Base-by-base conservation (phyloP, 2,113 vertebrate species). In the Ellobius talpinus region DNA sequence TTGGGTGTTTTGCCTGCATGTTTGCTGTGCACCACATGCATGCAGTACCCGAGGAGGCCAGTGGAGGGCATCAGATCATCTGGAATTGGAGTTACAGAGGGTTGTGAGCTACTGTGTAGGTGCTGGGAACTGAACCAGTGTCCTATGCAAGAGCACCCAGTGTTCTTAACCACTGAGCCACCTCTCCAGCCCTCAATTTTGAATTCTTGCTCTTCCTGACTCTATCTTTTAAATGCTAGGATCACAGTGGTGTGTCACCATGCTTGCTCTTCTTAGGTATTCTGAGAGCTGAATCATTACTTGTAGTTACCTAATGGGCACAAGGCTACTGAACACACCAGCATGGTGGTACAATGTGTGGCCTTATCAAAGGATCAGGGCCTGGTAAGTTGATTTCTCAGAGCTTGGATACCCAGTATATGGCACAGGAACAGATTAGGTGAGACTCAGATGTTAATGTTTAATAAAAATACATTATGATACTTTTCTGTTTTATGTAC, bases 381-480 rank as follows among this genome's bases (percentile, higher is more conserved):
- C 26, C 55, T 72, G 93, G 96, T 3, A 36, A 66, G 86, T 92
- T 89, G 97, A 94, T 87, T 87, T 98, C 91, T 97, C 90, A 93
- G 97, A 98, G 97, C 97, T 91, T 96, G 96, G 91, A 97, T 92
- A 84, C 10, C 96, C 89, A 87, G 93, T 55, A 13, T 94, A 97
- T 95, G 93, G 97, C 96, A 96, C 94, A 98, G n/a, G 97, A 97
- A 97, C 97, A 90, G 96, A 94, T 63, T 65, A 95, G 98, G 97
- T 97, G 95, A 98, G 98, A 98, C 96, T 97, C 97, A 97, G 96
- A 98, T 96, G 95, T 96, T 3, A 10, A 98, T 96, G 95, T 90
- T 97, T 98, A 98, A 97, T 97, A 98, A 98, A 98, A 98, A 98
- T 97, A 98, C 98, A 97, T 97, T 95, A 86, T 97, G 92, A 52